phyloP scores from a whole-genome alignment of 2,113 vertebrate genomes.

The Lates calcarifer region DNA sequence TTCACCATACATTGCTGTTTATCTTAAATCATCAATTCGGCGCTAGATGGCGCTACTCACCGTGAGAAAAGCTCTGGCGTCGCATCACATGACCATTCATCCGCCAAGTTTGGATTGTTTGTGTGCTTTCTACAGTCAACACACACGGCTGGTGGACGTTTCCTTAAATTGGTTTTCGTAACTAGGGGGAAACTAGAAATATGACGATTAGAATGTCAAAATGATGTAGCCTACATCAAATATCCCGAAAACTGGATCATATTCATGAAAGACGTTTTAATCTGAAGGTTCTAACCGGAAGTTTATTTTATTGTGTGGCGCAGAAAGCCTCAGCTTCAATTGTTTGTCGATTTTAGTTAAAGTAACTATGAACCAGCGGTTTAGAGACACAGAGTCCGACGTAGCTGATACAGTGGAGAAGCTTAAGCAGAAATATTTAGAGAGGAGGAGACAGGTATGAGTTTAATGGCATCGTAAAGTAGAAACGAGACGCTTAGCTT shows the following conservation, averaged over 20 bases:
- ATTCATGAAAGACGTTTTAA: neutral
- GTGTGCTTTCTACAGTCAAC: neutral
- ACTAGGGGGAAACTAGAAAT: neutral
- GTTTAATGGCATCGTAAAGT: neutral
- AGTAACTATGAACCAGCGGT: slow-evolving; percentile 25
- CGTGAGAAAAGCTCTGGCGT: rapidly evolving
- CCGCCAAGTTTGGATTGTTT: slow-evolving; percentile 46
- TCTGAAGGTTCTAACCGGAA: slow-evolving; percentile 22
- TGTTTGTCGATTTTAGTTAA: neutral
- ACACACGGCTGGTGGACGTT: neutral
- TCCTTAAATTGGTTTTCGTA: too few relatives aligned
- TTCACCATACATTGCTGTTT: neutral
- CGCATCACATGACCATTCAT: slow-evolving; percentile 25
- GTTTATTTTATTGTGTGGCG: rapidly evolving
- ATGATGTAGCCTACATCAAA: rapidly evolving
- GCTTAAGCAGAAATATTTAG: slow-evolving; percentile 55
- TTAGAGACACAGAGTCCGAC: neutral
- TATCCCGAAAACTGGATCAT: rapidly evolving
- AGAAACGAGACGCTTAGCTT: neutral
- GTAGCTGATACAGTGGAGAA: slow-evolving; percentile 21
- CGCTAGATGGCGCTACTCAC: slow-evolving; percentile 4
- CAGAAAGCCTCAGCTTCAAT: rapidly evolving
- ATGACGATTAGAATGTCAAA: neutral
- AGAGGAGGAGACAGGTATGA: slow-evolving; percentile 59
- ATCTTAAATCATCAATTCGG: neutral